phyloP scores from a whole-genome alignment of 2,888 invertebrate species.

The Oscheius sp. region DNA sequence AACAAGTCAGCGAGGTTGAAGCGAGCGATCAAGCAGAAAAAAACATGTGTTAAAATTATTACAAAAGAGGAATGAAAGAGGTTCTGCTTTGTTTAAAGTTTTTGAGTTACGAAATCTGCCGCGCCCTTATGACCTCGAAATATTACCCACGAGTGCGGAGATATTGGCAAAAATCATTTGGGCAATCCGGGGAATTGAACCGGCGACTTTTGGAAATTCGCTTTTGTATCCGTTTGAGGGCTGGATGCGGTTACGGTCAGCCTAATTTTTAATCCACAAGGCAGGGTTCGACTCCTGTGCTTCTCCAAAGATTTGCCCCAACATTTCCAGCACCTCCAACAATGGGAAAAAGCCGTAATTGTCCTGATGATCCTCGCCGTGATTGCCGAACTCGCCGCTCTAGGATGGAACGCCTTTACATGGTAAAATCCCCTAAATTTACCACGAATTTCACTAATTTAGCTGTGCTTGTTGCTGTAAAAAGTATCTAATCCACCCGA shows the following conservation, averaged over 20 bases:
- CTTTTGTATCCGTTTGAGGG: too few relatives aligned
- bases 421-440: slow-evolving; percentile 23
- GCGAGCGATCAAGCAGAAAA: slow-evolving; percentile 1
- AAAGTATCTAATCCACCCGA: slow-evolving; percentile 59
- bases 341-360: slow-evolving; percentile 46
- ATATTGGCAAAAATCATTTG: too few relatives aligned
- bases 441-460: background rate
- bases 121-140: too few relatives aligned
- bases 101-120: too few relatives aligned
- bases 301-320: slow-evolving; percentile 3
- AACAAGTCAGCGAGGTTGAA: background rate
- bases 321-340: slow-evolving; percentile 46
- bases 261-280: too few relatives aligned
- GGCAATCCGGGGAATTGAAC: too few relatives aligned
- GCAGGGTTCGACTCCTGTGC: too few relatives aligned
- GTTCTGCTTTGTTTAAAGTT: too few relatives aligned
- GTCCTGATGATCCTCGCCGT: slow-evolving; percentile 51
- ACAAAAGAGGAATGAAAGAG: background rate
- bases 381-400: slow-evolving; percentile 44
- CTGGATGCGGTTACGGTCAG: too few relatives aligned
- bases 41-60: slow-evolving; percentile 10
- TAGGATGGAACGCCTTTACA: slow-evolving; percentile 50
- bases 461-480: slow-evolving; percentile 56
- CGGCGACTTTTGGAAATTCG: too few relatives aligned
- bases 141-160: too few relatives aligned